phyloP scores from a whole-genome alignment of 2,113 vertebrate genomes.

The Labeo rohita region DNA sequence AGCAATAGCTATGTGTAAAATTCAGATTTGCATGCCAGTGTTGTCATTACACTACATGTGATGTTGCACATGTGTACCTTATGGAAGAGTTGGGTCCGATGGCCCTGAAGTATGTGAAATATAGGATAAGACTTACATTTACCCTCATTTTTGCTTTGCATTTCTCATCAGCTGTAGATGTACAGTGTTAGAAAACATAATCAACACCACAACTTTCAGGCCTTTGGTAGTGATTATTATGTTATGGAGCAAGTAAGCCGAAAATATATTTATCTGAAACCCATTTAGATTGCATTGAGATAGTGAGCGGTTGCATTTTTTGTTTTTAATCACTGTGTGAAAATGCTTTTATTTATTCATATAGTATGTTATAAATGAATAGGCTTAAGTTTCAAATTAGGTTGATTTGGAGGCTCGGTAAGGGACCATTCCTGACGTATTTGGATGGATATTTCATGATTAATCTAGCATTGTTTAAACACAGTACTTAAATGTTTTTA shows the following conservation, averaged over 20 bases:
- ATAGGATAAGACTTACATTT: neutral
- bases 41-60: neutral
- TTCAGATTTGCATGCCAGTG: neutral
- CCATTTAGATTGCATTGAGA: neutral
- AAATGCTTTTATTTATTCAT: slow-evolving; percentile 4
- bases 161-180: neutral
- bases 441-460: neutral
- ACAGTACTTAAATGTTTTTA: neutral
- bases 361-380: neutral
- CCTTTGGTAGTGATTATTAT: neutral
- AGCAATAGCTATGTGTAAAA: slow-evolving; percentile 8
- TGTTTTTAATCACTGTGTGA: neutral
- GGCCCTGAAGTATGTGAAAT: neutral
- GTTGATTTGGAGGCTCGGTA: neutral
- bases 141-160: neutral
- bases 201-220: neutral
- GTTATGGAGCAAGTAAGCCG: neutral
- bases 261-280: slow-evolving; percentile 40
- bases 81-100: neutral
- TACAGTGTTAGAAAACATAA: neutral
- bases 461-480: neutral
- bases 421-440: slow-evolving; percentile 9
- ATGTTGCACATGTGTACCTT: slow-evolving; percentile 1
- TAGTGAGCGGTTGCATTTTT: neutral
- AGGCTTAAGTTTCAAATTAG: neutral